phyloP scores from a whole-genome alignment of 2,888 invertebrate genomes.

The Drosophila recens region DNA sequence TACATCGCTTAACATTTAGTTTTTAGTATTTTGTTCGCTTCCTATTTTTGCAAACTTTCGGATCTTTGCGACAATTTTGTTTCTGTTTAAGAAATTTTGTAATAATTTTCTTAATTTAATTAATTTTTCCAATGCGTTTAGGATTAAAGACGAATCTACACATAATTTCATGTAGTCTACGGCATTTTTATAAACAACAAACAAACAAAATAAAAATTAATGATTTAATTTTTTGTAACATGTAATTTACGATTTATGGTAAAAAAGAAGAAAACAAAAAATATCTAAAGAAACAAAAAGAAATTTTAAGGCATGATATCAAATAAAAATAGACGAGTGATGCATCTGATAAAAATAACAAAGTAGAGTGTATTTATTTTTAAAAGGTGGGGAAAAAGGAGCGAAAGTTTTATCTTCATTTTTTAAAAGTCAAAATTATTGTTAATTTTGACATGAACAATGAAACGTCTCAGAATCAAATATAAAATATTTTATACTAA shows the following conservation, averaged over 20 bases:
- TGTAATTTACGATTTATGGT: constrained; percentile 70
- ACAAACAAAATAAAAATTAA: constrained; percentile 31
- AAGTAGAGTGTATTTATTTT: neutral
- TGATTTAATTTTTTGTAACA: constrained; percentile 66
- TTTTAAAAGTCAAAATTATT: too few relatives aligned
- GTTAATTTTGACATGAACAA: too few relatives aligned
- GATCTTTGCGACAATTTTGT: constrained; percentile 49
- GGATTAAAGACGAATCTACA: constrained; percentile 70
- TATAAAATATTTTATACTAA: too few relatives aligned
- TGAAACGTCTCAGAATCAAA: too few relatives aligned
- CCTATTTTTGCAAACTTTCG: constrained; percentile 51
- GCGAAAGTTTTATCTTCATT: too few relatives aligned
- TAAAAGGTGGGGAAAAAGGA: neutral
- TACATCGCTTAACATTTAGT: constrained; percentile 55
- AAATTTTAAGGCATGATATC: constrained; percentile 71
- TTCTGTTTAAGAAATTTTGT: too few relatives aligned
- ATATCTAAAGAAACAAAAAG: constrained; percentile 46
- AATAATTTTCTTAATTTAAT: constrained; percentile 26
- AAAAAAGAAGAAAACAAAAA: constrained; percentile 49
- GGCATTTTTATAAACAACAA: constrained; percentile 61
- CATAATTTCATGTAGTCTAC: constrained; percentile 57
- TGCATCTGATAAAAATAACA: constrained; percentile 63
- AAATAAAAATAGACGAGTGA: constrained; percentile 71
- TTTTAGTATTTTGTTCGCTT: constrained; percentile 33
- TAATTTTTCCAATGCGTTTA: constrained; percentile 54